Evolutionary conservation across 1,140 invertebrate species (phyloP), one percentile per base, ranked within the genome.

Genomic region (Eriosoma lanigerum): DNA sequence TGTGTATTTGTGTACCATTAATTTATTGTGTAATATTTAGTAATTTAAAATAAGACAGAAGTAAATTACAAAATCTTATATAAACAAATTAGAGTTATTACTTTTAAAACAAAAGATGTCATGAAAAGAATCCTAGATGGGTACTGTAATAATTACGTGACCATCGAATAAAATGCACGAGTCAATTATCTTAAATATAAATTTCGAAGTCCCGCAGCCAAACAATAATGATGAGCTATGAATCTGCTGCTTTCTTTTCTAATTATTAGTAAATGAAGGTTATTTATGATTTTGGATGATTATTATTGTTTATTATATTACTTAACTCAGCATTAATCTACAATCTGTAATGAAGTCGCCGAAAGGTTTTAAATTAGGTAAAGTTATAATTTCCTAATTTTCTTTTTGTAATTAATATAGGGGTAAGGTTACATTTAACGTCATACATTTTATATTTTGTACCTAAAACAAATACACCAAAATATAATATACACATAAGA

Each of bases 41-140:
- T 24, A 17, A 68, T 48, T 68, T 17, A 68, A 48, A 68, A 48
- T 68, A 10, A 48, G 9, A 68, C 15, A 24, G 32, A 3, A 4
- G 13, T 17, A 24, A n/a, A 38, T 68, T 68, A 68, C 64, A 68
- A 68, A 68, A 68, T 38, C 13, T 68, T 68, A 68, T 24, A 19
- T 17, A 44, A 68, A 68, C 24, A 48, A 46, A 13, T 26, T 48
- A 21, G 4, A 26, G 44, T 48, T 68, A 48, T 68, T 68, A 48
- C 48, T 68, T 24, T 68, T 24, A 48, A 48, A 48, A 68, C 66
- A 68, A 68, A 48, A 24, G 66, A 48, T 24, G 66, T 17, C 9
- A 8, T 17, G 21, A 68, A 9, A 0, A 68, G 15, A 17, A 68
- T 24, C 13, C 44, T 48, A 48, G 13, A 5, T 26, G n/a, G 32